Percentiles rank a stretch among this genome's conserved stretches.
Conservation (phyloP, 2,797 vertebrate genomes). For the Helarctos malayanus region DNA sequence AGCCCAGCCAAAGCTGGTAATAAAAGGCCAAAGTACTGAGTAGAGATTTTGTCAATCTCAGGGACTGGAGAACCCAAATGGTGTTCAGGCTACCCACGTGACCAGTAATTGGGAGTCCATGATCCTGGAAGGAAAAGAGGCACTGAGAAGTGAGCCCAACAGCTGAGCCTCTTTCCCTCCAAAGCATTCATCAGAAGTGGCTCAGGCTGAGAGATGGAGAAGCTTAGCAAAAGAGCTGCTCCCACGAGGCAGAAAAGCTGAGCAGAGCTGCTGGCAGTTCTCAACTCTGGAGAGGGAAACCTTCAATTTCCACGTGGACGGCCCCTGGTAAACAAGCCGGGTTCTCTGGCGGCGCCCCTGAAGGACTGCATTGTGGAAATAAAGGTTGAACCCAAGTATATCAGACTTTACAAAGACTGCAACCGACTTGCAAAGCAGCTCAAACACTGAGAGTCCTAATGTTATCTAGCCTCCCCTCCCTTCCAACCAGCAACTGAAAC, state of each 20-base stretch:
- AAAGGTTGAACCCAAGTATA: neutral
- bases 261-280: neutral
- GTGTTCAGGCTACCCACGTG: neutral
- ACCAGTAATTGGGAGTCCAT: neutral
- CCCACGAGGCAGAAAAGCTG: neutral
- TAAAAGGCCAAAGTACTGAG: neutral
- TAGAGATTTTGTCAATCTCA: neutral
- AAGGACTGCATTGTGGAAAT: neutral
- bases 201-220: neutral
- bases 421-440: neutral
- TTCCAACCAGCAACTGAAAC: neutral
- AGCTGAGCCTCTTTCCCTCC: neutral
- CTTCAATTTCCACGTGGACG: neutral
- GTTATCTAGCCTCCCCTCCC: too few relatives aligned
- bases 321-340: neutral
- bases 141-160: neutral
- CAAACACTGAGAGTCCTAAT: neutral
- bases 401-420: neutral
- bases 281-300: neutral
- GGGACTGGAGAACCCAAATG: neutral
- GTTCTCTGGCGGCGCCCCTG: neutral
- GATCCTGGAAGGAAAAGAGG: neutral
- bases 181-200: neutral
- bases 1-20: neutral
- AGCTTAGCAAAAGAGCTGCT: neutral